Evolutionary conservation across 2,113 vertebrate species (phyloP).

Genomic region (Tenebrosternarchus preto): DNA sequence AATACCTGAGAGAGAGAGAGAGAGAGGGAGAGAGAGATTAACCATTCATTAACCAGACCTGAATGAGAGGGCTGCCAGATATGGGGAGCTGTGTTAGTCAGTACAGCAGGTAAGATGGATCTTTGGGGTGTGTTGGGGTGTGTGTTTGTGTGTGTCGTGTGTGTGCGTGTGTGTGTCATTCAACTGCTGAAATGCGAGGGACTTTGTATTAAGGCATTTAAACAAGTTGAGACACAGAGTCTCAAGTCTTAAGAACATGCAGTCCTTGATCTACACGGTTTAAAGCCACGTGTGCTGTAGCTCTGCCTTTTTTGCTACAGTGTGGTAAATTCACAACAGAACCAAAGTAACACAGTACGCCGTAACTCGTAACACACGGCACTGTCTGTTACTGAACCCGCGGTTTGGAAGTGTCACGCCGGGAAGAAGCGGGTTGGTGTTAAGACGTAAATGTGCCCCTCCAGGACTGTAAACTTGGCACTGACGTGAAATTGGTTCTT

Average conservation of each 20-base stretch:
- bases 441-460: background rate
- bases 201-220: slow-evolving; percentile 28
- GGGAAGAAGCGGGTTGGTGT: background rate
- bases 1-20: slow-evolving; percentile 32
- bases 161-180: slow-evolving; percentile 9
- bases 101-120: slow-evolving; percentile 84
- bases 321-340: background rate
- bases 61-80: slow-evolving; percentile 66
- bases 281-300: background rate
- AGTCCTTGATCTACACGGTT: background rate
- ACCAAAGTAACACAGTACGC: background rate
- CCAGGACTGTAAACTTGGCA: background rate
- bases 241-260: background rate
- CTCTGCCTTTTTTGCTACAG: background rate
- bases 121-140: slow-evolving; percentile 21
- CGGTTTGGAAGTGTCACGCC: background rate
- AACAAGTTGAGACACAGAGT: slow-evolving; percentile 46
- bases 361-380: background rate
- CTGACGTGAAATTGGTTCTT: background rate
- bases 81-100: slow-evolving; percentile 95
- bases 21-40: slow-evolving; percentile 49
- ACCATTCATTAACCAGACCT: slow-evolving; percentile 65
- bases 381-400: background rate
- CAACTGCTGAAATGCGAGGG: slow-evolving; percentile 3
- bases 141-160: slow-evolving; percentile 16